Evolutionary conservation across 2,113 vertebrate genomes (phyloP).

Genomic region (Cyphomyrus plagiostoma): DNA sequence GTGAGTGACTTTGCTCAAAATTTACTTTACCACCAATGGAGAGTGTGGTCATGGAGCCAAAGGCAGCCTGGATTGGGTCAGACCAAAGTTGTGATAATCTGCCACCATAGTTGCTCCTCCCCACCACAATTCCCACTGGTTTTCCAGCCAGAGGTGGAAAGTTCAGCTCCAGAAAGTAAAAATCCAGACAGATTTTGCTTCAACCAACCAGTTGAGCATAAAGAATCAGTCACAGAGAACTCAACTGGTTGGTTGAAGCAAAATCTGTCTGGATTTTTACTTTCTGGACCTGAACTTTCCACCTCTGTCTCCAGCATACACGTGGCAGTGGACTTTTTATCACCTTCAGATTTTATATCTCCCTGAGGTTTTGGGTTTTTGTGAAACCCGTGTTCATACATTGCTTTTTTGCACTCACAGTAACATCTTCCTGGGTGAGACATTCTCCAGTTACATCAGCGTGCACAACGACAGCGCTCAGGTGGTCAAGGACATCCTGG

Average conservation of each 20-base stretch:
- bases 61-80: not conserved
- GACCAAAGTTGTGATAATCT: not conserved
- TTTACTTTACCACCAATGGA: not conserved
- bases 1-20: not conserved
- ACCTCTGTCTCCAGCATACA: not conserved
- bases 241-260: too few relatives aligned
- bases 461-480: slow-evolving; percentile 97
- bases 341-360: not conserved
- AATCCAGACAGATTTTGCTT: too few relatives aligned
- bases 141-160: not conserved
- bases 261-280: too few relatives aligned
- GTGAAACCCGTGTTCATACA: not conserved
- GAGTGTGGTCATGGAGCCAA: not conserved
- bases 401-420: slow-evolving; percentile 50
- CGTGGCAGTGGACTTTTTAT: not conserved
- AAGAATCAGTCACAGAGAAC: too few relatives aligned
- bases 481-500: slow-evolving; percentile 89
- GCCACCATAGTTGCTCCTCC: not conserved
- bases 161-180: too few relatives aligned
- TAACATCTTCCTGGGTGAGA: slow-evolving; percentile 96
- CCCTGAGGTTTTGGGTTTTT: not conserved
- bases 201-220: too few relatives aligned
- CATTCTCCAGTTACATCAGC: slow-evolving; percentile 97
- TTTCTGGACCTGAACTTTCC: too few relatives aligned
- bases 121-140: not conserved